Percentiles rank a stretch among this genome's conserved stretches.
Conservation (phyloP, 1,140 invertebrate species). For the Latrodectus geometricus region DNA sequence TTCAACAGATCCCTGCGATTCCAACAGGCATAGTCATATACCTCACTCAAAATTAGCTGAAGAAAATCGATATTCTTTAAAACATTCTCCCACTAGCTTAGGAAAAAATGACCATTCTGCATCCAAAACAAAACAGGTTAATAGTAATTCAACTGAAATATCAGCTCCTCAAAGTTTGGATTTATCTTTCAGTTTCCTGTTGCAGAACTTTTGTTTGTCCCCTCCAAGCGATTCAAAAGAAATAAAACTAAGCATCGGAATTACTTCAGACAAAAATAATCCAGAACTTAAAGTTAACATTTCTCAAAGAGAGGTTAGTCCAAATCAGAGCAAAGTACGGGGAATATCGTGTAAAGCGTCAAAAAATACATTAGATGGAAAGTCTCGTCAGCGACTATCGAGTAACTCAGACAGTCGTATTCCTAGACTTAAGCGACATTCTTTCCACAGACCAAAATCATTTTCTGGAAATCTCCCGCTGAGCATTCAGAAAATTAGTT, state of each 20-base stretch:
- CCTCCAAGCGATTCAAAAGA: neutral
- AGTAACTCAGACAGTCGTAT: neutral
- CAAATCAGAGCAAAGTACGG: neutral
- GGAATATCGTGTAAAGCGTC: neutral
- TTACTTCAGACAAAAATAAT: neutral
- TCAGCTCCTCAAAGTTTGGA: neutral
- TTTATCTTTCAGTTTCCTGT: neutral
- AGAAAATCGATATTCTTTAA: too few relatives aligned
- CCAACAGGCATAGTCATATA: too few relatives aligned
- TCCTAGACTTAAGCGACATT: neutral
- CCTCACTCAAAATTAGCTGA: too few relatives aligned
- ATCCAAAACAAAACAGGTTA: too few relatives aligned
- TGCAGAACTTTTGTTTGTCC: neutral
- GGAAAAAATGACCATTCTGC: too few relatives aligned
- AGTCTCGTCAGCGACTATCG: neutral
- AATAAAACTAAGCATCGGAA: neutral
- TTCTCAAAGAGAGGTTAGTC: neutral
- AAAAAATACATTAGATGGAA: neutral
- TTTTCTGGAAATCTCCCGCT: neutral
- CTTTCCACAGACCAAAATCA: neutral
- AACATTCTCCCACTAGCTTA: too few relatives aligned
- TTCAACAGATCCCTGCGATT: too few relatives aligned
- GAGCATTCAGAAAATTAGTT: neutral
- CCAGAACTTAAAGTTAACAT: neutral
- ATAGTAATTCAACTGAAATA: too few relatives aligned